Conservation (phyloP, 2,888 invertebrate species). For the Cerastoderma edule region DNA sequence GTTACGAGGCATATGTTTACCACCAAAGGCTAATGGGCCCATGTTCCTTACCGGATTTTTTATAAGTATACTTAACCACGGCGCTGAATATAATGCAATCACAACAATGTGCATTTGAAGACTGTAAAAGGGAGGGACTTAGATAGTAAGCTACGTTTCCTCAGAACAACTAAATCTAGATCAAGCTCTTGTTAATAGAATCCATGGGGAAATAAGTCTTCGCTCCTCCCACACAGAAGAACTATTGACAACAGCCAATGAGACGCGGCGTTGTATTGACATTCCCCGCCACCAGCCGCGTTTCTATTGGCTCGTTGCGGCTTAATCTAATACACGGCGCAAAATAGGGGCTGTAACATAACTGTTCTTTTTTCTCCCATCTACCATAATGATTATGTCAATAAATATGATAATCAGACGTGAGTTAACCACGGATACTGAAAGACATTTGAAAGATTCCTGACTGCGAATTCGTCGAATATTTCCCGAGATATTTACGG, state of each 20-base stretch:
- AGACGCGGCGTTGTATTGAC: constrained; percentile 2
- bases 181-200: no score
- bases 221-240: constrained; percentile 7
- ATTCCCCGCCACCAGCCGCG: background rate
- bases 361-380: background rate
- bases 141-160: no score
- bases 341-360: constrained; percentile 1
- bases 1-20: no score
- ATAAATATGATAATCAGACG: constrained; percentile 16
- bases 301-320: background rate
- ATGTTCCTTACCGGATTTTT: no score
- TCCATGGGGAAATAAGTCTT: background rate
- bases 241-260: background rate
- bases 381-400: constrained; percentile 17
- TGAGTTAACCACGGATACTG: constrained; percentile 11
- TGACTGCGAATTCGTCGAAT: background rate
- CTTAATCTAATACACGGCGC: constrained; percentile 10
- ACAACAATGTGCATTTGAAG: no score
- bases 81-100: no score
- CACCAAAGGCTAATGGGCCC: no score
- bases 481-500: background rate
- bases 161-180: no score
- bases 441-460: background rate
- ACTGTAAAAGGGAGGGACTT: no score
- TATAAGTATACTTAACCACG: no score